Percentiles rank a stretch among this genome's conserved stretches.
phyloP scores from a whole-genome alignment of 2,113 vertebrate species.

The Acinonyx jubatus region DNA sequence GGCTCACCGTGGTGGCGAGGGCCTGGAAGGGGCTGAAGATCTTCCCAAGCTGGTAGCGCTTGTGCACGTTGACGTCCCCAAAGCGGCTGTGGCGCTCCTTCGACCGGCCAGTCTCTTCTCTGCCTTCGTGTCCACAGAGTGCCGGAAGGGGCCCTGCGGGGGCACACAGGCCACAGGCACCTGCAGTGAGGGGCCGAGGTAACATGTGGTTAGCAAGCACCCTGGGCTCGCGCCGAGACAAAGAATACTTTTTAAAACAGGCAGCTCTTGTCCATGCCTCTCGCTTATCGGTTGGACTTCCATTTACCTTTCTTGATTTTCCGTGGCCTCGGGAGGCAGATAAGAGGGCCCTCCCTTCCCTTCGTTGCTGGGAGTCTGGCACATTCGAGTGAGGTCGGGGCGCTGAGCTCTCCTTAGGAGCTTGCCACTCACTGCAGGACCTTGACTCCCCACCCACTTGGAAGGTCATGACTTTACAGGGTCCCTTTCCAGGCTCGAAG shows the following conservation, averaged over 20 bases:
- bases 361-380: neutral
- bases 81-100: conserved; percentile 51
- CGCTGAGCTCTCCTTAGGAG: neutral
- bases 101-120: conserved; percentile 41
- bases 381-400: neutral
- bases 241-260: accelerated
- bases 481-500: neutral
- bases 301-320: neutral
- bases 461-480: neutral
- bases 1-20: conserved; percentile 70
- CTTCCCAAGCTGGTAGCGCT: conserved; percentile 54
- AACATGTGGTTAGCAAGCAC: neutral
- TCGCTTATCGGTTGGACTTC: accelerated
- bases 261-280: accelerated
- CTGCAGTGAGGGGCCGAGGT: neutral
- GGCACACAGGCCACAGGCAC: neutral
- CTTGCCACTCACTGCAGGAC: accelerated
- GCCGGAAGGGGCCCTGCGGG: conserved; percentile 54
- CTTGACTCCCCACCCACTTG: neutral
- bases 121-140: conserved; percentile 51
- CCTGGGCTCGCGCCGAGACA: accelerated
- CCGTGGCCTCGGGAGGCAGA: neutral
- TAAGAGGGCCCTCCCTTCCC: accelerated
- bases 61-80: conserved; percentile 61
- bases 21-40: conserved; percentile 74